These are phyloP conservation scores for Acrocephalus scirpaceus DNA, from an alignment of 2,797 vertebrate genomes.

Conservation along the genomic window DNA sequence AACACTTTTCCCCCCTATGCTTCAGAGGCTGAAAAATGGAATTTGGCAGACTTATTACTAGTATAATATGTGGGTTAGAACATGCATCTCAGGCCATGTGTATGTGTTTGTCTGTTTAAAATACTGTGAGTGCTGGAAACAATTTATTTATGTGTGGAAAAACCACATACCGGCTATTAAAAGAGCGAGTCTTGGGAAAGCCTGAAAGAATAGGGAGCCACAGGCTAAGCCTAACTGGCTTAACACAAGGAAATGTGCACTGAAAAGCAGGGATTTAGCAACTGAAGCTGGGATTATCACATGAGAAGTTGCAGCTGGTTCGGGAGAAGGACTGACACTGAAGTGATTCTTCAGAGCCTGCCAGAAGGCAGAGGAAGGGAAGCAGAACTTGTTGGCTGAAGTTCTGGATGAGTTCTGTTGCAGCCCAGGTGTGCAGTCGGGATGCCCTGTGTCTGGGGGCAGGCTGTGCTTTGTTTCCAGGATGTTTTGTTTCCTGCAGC, in stretches of 20 bases:
- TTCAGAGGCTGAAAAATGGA: neutral
- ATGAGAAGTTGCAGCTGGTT: constrained; percentile 1
- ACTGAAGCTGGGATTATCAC: neutral
- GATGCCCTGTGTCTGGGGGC: neutral
- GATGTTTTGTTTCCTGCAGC: neutral
- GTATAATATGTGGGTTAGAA: neutral
- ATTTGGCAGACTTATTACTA: neutral
- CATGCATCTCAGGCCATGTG: neutral
- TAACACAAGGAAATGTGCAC: neutral
- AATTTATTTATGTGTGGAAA: neutral
- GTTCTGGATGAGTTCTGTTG: neutral
- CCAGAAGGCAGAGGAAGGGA: neutral
- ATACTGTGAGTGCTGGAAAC: neutral
- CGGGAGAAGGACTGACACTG: neutral
- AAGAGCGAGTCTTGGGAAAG: neutral
- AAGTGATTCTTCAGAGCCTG: neutral
- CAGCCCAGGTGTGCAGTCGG: neutral
- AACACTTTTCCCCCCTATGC: rapidly evolving
- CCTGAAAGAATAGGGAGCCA: neutral
- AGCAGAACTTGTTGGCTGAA: neutral
- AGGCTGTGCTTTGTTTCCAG: neutral
- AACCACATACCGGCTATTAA: neutral
- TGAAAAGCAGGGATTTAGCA: neutral
- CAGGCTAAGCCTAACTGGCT: neutral
- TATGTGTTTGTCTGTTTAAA: neutral